These are phyloP conservation scores for Platynereis dumerilii DNA, from an alignment of 2,888 invertebrate genomes.

Conservation along the genomic window DNA sequence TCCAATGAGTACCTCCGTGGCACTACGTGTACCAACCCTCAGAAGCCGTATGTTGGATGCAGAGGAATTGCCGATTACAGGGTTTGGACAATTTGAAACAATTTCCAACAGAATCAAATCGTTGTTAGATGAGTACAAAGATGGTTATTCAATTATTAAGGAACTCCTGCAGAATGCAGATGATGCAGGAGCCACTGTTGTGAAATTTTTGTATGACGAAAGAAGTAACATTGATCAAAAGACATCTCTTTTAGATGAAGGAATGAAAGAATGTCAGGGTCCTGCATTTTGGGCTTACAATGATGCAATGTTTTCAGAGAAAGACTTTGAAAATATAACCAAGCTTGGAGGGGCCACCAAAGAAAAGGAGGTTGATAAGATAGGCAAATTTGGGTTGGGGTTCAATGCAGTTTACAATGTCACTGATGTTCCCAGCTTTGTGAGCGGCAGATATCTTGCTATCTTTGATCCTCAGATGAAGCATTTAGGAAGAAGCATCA, in stretches of 20 bases:
- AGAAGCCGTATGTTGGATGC: conserved; percentile 46
- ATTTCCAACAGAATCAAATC: conserved; percentile 44
- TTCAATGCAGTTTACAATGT: conserved; percentile 59
- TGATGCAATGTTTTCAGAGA: conserved; percentile 45
- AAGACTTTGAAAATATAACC: conserved; percentile 48
- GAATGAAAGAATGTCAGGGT: conserved; percentile 49
- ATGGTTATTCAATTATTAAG: conserved; percentile 51
- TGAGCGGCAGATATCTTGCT: conserved; percentile 47
- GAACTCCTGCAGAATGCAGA: conserved; percentile 57
- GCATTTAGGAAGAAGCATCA: conserved; percentile 42
- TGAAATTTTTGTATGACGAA: conserved; percentile 50
- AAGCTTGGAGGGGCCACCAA: conserved; percentile 53
- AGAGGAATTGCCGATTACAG: conserved; percentile 36
- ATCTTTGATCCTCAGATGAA: conserved; percentile 56
- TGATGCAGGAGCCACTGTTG: conserved; percentile 51
- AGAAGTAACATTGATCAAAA: conserved; percentile 39
- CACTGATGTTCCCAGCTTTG: conserved; percentile 56
- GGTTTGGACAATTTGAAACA: conserved; percentile 50
- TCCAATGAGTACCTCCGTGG: conserved; percentile 40
- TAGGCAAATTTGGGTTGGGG: conserved; percentile 56
- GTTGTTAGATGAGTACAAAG: conserved; percentile 49
- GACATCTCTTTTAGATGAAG: conserved; percentile 42
- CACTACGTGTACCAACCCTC: conserved; percentile 44
- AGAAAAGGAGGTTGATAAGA: conserved; percentile 42
- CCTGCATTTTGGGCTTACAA: conserved; percentile 53